Evolutionary conservation across 2,113 vertebrate species (phyloP).

Genomic region (Proteles cristata): DNA sequence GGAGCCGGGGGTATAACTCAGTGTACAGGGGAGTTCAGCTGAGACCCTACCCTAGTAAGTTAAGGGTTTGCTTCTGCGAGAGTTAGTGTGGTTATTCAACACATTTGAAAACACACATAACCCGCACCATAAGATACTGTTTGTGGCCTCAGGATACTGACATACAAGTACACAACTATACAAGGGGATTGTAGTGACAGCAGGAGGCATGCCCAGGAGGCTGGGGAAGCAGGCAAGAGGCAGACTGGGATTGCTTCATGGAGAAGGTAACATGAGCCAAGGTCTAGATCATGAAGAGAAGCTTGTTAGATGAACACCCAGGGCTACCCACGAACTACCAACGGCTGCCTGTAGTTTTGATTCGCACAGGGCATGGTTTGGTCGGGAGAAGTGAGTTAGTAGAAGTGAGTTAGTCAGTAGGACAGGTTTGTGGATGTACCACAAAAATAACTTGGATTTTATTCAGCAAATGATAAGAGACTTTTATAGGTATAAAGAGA

Average conservation of each 20-base stretch:
- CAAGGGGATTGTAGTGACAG: not conserved
- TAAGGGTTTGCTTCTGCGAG: not conserved
- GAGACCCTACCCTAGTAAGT: not conserved
- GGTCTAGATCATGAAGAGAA: not conserved
- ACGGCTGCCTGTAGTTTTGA: not conserved
- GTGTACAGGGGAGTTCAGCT: not conserved
- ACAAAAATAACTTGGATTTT: not conserved
- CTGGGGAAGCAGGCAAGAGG: not conserved
- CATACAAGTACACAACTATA: not conserved
- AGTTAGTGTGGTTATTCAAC: not conserved
- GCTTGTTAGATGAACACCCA: not conserved
- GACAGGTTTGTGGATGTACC: not conserved
- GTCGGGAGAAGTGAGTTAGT: not conserved
- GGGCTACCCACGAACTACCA: too few relatives aligned
- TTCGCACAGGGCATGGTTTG: not conserved
- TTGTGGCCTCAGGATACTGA: not conserved
- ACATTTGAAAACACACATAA: not conserved
- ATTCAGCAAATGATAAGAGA: not conserved
- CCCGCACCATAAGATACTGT: not conserved
- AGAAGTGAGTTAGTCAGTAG: not conserved
- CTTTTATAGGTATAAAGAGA: not conserved
- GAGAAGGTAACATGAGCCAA: not conserved
- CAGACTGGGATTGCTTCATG: not conserved
- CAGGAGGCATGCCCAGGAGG: not conserved
- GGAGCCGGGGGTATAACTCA: too few relatives aligned